These are phyloP conservation scores for Oceanodroma leucorhoa DNA, from an alignment of 2,797 vertebrate species.

Conservation along the genomic window DNA sequence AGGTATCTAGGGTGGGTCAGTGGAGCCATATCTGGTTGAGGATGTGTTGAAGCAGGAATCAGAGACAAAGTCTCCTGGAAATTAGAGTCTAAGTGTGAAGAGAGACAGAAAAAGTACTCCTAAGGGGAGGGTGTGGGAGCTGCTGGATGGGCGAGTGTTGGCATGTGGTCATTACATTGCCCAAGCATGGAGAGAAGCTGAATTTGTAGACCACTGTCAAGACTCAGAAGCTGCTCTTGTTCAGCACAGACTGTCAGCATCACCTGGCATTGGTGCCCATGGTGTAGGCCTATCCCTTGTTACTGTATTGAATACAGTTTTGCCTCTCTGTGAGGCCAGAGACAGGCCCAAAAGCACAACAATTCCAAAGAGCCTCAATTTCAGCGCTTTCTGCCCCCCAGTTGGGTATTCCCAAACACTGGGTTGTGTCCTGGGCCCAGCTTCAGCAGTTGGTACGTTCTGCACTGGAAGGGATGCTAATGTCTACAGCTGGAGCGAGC, in stretches of 20 bases:
- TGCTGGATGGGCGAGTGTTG: background rate
- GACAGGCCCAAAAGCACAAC: background rate
- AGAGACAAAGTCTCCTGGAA: background rate
- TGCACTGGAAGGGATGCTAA: background rate
- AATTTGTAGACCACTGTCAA: background rate
- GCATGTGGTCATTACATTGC: background rate
- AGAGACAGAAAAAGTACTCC: background rate
- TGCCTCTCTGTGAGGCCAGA: background rate
- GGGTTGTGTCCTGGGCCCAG: background rate
- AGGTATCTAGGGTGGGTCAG: background rate
- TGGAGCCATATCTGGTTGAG: background rate
- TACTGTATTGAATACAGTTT: background rate
- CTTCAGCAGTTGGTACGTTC: background rate
- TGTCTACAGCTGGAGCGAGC: rapidly evolving
- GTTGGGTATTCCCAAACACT: background rate
- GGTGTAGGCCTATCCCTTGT: background rate
- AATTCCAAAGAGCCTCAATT: background rate
- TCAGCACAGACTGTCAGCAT: background rate
- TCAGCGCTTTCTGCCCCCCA: background rate
- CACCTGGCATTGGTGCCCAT: background rate
- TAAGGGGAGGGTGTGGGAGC: background rate
- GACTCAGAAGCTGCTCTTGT: background rate
- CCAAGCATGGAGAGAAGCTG: background rate
- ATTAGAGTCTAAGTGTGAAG: too few relatives aligned
- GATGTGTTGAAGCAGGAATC: background rate